phyloP scores from a whole-genome alignment of 2,888 invertebrate genomes.

The Alviniconcha strummeri region DNA sequence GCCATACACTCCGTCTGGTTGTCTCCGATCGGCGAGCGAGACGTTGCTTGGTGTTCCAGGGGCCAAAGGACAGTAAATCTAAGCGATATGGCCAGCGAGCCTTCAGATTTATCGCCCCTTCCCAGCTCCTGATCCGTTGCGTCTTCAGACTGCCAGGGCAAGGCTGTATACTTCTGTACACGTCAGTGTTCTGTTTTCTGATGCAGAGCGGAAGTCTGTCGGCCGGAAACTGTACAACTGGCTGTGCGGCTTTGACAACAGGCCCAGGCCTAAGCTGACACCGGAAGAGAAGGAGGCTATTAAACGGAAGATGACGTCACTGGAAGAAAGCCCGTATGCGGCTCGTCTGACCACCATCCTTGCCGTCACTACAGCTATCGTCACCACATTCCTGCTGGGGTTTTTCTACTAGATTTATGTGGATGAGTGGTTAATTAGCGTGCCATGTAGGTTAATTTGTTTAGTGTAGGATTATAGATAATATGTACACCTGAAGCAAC shows the following conservation, averaged over 20 bases:
- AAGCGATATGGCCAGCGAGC: too few relatives aligned
- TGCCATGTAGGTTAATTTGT: background rate
- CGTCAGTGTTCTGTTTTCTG: background rate
- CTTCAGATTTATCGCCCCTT: too few relatives aligned
- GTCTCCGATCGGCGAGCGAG: too few relatives aligned
- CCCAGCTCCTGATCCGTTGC: too few relatives aligned
- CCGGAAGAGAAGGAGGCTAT: conserved; percentile 50
- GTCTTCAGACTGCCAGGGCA: too few relatives aligned
- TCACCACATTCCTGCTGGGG: conserved; percentile 65
- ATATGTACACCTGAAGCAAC: background rate
- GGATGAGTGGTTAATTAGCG: background rate
- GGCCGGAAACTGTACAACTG: conserved; percentile 46
- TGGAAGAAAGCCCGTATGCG: conserved; percentile 53
- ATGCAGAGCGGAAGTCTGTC: conserved; percentile 17
- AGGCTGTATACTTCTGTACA: too few relatives aligned
- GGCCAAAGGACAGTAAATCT: too few relatives aligned
- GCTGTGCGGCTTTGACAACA: conserved; percentile 59
- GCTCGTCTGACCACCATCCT: conserved; percentile 51
- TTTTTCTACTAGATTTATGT: conserved; percentile 50
- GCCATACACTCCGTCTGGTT: too few relatives aligned
- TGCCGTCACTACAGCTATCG: conserved; percentile 52
- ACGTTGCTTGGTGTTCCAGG: too few relatives aligned
- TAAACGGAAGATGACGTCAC: conserved; percentile 60
- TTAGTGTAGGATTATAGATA: background rate
- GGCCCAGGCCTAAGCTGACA: conserved; percentile 48